Conservation (phyloP, 2,797 vertebrate species). For the Buceros bicornis region DNA sequence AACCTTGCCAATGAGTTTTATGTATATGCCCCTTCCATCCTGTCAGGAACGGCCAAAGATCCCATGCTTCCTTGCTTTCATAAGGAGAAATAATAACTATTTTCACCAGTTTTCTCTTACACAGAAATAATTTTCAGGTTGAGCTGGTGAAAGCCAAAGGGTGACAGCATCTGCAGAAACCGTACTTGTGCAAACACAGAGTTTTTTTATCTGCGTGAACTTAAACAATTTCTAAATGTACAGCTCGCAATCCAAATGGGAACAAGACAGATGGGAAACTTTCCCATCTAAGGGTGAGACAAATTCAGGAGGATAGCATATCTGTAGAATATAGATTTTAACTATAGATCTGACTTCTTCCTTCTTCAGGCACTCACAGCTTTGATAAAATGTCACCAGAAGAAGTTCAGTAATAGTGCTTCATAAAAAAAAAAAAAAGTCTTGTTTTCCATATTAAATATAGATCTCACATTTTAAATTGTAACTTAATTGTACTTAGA, state of each 20-base stretch:
- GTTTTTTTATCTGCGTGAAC: not conserved
- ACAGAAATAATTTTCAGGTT: not conserved
- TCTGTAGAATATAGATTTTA: not conserved
- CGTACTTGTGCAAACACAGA: not conserved
- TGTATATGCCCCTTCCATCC: not conserved
- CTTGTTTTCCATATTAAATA: not conserved
- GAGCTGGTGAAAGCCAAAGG: not conserved
- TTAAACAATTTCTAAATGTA: not conserved
- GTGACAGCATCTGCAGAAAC: not conserved
- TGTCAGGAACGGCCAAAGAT: not conserved
- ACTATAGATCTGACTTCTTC: not conserved
- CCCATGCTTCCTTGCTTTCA: not conserved
- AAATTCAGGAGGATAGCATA: not conserved
- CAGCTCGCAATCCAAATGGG: not conserved
- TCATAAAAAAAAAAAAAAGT: fast-evolving
- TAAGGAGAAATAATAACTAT: not conserved
- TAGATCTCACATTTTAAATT: not conserved
- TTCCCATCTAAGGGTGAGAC: not conserved
- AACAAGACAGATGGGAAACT: not conserved
- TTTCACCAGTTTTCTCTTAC: not conserved
- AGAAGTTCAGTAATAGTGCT: not conserved
- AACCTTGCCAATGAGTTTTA: not conserved
- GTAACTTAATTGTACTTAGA: not conserved
- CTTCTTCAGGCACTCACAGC: not conserved
- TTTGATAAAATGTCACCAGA: not conserved